phyloP scores from a whole-genome alignment of 2,797 vertebrate genomes.

The Coregonus sp. region DNA sequence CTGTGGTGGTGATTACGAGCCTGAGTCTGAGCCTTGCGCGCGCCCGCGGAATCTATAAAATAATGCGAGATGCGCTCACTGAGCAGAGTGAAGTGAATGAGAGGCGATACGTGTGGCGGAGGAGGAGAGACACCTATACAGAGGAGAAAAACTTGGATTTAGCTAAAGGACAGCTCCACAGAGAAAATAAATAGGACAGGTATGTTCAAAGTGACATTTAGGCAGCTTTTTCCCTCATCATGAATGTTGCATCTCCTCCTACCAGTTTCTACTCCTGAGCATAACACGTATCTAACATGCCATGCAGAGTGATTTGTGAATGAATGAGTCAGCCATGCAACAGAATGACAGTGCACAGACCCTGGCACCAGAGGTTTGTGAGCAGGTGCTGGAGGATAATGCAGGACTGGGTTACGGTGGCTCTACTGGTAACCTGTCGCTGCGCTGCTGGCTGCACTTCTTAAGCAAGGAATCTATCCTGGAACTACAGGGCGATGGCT shows the following conservation, averaged over 20 bases:
- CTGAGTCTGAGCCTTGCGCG: constrained; percentile 48
- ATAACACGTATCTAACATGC: background rate
- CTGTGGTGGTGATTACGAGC: background rate
- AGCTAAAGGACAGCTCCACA: background rate
- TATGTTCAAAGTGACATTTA: constrained; percentile 3
- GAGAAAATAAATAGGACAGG: background rate
- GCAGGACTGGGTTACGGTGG: constrained; percentile 43
- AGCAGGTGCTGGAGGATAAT: constrained; percentile 62
- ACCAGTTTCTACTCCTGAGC: background rate
- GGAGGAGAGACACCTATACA: constrained; percentile 5
- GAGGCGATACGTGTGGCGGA: constrained; percentile 7
- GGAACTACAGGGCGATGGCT: constrained; percentile 72
- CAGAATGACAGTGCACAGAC: constrained; percentile 63
- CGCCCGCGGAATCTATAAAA: constrained; percentile 71
- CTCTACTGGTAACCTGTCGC: constrained; percentile 68
- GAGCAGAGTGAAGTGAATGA: constrained; percentile 45
- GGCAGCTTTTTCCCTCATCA: background rate
- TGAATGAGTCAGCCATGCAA: constrained; percentile 46
- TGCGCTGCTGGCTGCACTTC: constrained; percentile 79
- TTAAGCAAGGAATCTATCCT: constrained; percentile 72
- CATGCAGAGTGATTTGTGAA: background rate
- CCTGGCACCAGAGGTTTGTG: constrained; percentile 66
- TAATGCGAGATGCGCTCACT: constrained; percentile 39
- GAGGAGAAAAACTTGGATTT: background rate
- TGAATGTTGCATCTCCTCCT: background rate